phyloP scores from a whole-genome alignment of 2,888 invertebrate genomes.

The Cremastobaeus sp. region DNA sequence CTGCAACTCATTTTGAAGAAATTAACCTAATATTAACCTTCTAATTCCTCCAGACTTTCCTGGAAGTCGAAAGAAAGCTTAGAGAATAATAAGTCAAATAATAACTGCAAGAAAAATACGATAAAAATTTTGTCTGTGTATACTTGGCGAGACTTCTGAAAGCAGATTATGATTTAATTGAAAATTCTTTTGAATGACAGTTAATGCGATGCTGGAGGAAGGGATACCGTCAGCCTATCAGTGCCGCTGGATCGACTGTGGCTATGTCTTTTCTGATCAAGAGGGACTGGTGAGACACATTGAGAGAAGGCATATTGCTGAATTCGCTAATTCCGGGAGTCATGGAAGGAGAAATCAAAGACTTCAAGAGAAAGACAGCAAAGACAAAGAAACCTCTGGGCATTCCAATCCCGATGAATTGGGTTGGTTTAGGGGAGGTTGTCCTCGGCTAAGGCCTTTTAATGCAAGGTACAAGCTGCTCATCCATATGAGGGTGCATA shows the following conservation, averaged over 20 bases:
- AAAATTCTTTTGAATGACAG: constrained; percentile 3
- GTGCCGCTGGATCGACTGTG: constrained; percentile 94
- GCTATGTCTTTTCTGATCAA: constrained; percentile 88
- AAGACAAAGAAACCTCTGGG: constrained; percentile 53
- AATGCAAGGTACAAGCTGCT: constrained; percentile 98
- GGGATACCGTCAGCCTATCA: constrained; percentile 72
- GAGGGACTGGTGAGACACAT: constrained; percentile 89
- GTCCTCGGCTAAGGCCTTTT: constrained; percentile 94
- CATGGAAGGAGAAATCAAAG: constrained; percentile 64
- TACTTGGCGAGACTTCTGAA: too few relatives aligned
- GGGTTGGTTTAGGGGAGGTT: constrained; percentile 96
- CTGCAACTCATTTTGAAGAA: too few relatives aligned
- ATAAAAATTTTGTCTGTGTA: too few relatives aligned
- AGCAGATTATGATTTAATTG: too few relatives aligned
- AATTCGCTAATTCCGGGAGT: constrained; percentile 62
- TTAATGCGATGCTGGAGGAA: constrained; percentile 60
- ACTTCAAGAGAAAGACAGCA: constrained; percentile 64
- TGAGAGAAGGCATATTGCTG: constrained; percentile 91
- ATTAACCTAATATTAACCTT: too few relatives aligned
- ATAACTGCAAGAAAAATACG: too few relatives aligned
- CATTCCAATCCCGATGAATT: constrained; percentile 83
- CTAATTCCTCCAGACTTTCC: too few relatives aligned
- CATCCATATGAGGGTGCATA: constrained; percentile 98
- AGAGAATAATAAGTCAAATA: too few relatives aligned
- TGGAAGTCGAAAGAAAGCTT: too few relatives aligned